Evolutionary conservation across 1,140 invertebrate genomes (phyloP).

Genomic region (Pogonomyrmex barbatus): DNA sequence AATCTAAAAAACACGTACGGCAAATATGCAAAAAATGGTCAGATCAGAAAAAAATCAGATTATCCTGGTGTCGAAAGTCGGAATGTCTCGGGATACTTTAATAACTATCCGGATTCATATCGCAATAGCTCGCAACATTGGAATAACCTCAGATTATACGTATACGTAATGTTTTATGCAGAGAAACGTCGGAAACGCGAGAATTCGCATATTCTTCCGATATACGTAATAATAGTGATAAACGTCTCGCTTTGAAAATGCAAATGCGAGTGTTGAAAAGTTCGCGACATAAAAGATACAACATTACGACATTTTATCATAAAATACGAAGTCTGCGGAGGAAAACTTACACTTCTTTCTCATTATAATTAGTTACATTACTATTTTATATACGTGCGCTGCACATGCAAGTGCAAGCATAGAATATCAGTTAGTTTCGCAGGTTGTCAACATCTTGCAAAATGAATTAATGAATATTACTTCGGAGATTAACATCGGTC

Average conservation of each 20-base stretch:
- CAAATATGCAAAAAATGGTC: not conserved
- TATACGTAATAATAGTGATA: not conserved
- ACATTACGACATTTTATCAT: not conserved
- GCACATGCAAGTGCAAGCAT: not conserved
- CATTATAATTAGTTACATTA: not conserved
- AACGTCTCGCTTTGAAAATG: conserved; percentile 35
- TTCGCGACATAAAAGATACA: not conserved
- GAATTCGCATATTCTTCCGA: conserved; percentile 26
- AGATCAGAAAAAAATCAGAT: not conserved
- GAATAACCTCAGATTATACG: not conserved
- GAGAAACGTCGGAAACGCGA: not conserved
- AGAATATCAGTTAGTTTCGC: not conserved
- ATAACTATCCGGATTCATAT: conserved; percentile 16
- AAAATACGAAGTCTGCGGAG: not conserved
- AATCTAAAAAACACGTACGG: conserved; percentile 2
- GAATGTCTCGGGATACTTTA: conserved; percentile 12
- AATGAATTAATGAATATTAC: conserved; percentile 33
- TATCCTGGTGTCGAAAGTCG: not conserved
- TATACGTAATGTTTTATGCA: not conserved
- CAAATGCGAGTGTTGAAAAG: conserved; percentile 14
- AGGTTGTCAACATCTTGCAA: conserved; percentile 11
- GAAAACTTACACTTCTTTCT: not conserved
- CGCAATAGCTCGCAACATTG: not conserved
- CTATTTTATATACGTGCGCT: not conserved
- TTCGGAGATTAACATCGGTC: conserved; percentile 32